Conservation (phyloP, 2,797 vertebrate genomes). For the Gadopsis marmoratus region DNA sequence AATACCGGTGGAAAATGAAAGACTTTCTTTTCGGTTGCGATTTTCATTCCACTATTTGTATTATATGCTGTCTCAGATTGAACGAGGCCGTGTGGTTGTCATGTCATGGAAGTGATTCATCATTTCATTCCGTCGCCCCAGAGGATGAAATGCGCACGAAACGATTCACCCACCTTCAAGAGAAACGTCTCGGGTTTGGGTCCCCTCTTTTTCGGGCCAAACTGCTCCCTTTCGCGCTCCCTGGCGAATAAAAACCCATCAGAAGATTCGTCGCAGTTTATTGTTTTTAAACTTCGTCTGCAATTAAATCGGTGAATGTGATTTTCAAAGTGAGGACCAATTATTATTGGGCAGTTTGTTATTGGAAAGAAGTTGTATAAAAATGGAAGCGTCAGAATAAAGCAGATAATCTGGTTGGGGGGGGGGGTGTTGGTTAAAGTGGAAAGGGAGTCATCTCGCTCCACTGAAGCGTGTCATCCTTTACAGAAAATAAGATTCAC, state of each 20-base stretch:
- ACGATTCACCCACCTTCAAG: slow-evolving; percentile 91
- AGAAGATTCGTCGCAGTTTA: background rate
- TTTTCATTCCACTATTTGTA: background rate
- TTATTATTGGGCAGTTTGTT: background rate
- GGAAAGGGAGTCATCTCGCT: background rate
- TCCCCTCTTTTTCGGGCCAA: slow-evolving; percentile 96
- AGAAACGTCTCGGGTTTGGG: slow-evolving; percentile 98
- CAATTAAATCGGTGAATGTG: background rate
- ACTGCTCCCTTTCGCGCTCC: slow-evolving; percentile 95
- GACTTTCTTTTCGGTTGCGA: background rate
- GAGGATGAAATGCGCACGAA: background rate
- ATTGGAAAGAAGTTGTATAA: background rate
- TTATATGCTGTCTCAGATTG: background rate
- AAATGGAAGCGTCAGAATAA: slow-evolving; percentile 1
- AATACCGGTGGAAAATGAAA: background rate
- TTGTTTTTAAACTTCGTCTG: too few relatives aligned
- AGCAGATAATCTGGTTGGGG: background rate
- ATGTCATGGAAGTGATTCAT: slow-evolving; percentile 14
- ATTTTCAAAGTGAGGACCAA: background rate
- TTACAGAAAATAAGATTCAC: background rate
- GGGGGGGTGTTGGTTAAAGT: background rate
- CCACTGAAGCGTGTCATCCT: background rate
- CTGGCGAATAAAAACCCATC: slow-evolving; percentile 73
- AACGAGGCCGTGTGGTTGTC: background rate
- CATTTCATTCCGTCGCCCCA: too few relatives aligned